Evolutionary conservation across 2,113 vertebrate genomes (phyloP).

Genomic region (Poecile atricapillus): DNA sequence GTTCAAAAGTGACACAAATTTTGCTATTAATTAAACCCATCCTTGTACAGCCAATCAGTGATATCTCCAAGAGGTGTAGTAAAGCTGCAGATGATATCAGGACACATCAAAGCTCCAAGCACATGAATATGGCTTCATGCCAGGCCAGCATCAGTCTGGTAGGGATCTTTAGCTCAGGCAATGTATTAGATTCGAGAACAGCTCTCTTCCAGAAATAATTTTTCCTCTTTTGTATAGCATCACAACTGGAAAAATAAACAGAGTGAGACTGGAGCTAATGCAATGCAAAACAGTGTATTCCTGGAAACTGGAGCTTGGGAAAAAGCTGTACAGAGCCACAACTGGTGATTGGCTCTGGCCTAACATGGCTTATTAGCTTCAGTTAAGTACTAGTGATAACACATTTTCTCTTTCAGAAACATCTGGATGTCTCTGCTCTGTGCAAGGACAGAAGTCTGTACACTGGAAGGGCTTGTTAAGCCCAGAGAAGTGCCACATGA

Average conservation of each 20-base stretch:
- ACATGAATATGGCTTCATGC: background rate
- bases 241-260: background rate
- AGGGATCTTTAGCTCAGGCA: background rate
- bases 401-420: background rate
- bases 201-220: slow-evolving; percentile 28
- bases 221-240: background rate
- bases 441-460: background rate
- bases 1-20: background rate
- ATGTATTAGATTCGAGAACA: background rate
- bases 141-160: background rate
- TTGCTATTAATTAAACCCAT: background rate
- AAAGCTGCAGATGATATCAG: slow-evolving; percentile 18
- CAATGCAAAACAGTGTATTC: background rate
- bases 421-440: background rate
- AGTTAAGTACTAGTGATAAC: background rate
- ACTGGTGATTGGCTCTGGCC: background rate
- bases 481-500: background rate
- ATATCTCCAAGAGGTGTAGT: background rate
- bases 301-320: background rate
- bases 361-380: background rate
- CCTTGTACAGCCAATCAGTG: background rate
- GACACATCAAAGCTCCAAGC: background rate
- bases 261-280: background rate
- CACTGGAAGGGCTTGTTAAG: background rate
- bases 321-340: background rate